Conservation (phyloP, 1,140 invertebrate species). For the Ladona fulva region DNA sequence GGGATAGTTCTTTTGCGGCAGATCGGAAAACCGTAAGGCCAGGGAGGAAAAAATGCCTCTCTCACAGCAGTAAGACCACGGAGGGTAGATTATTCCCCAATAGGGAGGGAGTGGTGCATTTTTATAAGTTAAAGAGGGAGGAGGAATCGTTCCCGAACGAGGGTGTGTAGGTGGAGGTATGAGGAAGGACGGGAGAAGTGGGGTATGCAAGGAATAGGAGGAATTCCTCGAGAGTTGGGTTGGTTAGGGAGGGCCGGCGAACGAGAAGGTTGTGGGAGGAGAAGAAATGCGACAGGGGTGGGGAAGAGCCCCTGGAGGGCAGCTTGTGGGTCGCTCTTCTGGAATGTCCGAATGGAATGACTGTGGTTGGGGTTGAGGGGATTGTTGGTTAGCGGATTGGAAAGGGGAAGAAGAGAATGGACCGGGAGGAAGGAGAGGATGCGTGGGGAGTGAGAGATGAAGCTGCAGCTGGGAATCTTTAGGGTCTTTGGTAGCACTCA, state of each 20-base stretch:
- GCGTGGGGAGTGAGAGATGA: not conserved
- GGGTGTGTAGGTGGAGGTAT: not conserved
- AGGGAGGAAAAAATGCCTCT: not conserved
- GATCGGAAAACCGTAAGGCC: not conserved
- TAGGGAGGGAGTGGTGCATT: not conserved
- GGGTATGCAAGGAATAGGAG: not conserved
- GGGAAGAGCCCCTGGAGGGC: not conserved
- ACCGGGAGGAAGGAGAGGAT: no score
- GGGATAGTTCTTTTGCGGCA: not conserved
- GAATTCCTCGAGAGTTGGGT: not conserved
- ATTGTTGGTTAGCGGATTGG: no score
- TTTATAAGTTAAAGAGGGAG: not conserved
- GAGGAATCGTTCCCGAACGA: not conserved
- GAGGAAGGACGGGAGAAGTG: not conserved
- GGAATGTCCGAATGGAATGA: constrained; percentile 8
- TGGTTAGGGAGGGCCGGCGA: no score
- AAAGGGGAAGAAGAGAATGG: no score
- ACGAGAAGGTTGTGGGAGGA: no score
- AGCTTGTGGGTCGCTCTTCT: not conserved
- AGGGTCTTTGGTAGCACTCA: not conserved
- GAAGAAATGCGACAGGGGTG: not conserved
- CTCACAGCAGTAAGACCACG: not conserved
- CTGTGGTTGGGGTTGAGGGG: not conserved
- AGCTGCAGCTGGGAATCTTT: not conserved
- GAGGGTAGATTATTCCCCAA: not conserved